Conservation (phyloP, 2,888 invertebrate species). For the Thalpophila matura region DNA sequence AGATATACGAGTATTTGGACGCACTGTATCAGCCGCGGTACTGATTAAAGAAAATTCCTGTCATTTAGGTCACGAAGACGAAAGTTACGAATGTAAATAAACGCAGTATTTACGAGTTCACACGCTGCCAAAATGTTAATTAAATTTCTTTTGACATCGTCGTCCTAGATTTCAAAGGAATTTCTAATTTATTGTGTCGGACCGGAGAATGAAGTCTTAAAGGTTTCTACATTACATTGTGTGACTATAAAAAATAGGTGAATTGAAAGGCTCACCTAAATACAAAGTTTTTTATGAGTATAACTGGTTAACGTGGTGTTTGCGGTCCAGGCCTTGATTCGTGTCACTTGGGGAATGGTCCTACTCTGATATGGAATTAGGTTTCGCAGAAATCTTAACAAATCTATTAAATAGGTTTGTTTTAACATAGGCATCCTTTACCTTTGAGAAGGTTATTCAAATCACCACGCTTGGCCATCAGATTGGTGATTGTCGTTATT, state of each 20-base stretch:
- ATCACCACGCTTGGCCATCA: too few species aligned
- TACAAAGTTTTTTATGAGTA: neutral
- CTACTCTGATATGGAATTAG: too few species aligned
- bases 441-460: too few species aligned
- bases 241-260: neutral
- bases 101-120: conserved; percentile 1
- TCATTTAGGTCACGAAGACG: neutral
- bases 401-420: too few species aligned
- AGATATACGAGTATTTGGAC: neutral
- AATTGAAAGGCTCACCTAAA: neutral
- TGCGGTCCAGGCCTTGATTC: neutral
- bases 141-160: neutral
- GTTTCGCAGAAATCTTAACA: too few species aligned
- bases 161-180: conserved; percentile 1
- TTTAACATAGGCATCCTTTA: too few species aligned
- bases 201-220: neutral
- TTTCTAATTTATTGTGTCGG: neutral
- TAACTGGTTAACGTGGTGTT: too few species aligned
- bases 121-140: neutral
- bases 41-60: conserved; percentile 17
- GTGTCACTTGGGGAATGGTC: neutral
- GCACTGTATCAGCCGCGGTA: neutral
- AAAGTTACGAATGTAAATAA: conserved; percentile 18
- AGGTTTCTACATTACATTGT: neutral
- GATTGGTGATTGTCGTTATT: too few species aligned